Evolutionary conservation across 2,797 vertebrate species (phyloP).

Genomic region (Clamator glandarius): DNA sequence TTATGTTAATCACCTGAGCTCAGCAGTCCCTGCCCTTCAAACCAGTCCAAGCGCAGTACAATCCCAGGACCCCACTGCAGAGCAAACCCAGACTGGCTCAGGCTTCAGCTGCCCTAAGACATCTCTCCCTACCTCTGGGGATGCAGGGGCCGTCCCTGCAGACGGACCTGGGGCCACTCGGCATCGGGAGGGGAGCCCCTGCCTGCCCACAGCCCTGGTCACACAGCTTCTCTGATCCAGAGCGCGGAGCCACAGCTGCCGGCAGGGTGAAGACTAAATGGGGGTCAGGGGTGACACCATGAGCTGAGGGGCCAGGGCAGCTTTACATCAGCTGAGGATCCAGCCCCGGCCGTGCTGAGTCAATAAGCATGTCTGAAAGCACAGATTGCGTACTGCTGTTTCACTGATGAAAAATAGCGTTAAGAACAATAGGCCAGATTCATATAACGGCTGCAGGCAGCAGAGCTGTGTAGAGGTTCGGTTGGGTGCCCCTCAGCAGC

Average conservation of each 20-base stretch:
- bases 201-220: rapidly evolving
- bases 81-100: not conserved
- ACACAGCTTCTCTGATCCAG: not conserved
- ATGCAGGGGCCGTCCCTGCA: not conserved
- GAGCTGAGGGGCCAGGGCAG: not conserved
- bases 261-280: rapidly evolving
- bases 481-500: rapidly evolving
- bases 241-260: not conserved
- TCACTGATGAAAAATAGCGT: not conserved
- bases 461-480: rapidly evolving
- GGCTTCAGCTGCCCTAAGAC: not conserved
- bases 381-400: slow-evolving; percentile 1
- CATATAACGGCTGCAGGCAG: not conserved
- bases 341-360: not conserved
- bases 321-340: not conserved
- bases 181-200: not conserved
- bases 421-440: slow-evolving; percentile 25
- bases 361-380: not conserved
- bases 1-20: slow-evolving; percentile 84
- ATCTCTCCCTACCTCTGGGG: not conserved
- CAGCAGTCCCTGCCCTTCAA: slow-evolving; percentile 80
- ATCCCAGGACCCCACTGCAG: not conserved
- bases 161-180: not conserved
- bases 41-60: slow-evolving; percentile 2
- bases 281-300: not conserved